A percentile compares a stretch with the other conserved stretches of the same genome.
These are phyloP conservation scores for Sogatella furcifera DNA, from an alignment of 1,140 invertebrate genomes.

Conservation along the genomic window DNA sequence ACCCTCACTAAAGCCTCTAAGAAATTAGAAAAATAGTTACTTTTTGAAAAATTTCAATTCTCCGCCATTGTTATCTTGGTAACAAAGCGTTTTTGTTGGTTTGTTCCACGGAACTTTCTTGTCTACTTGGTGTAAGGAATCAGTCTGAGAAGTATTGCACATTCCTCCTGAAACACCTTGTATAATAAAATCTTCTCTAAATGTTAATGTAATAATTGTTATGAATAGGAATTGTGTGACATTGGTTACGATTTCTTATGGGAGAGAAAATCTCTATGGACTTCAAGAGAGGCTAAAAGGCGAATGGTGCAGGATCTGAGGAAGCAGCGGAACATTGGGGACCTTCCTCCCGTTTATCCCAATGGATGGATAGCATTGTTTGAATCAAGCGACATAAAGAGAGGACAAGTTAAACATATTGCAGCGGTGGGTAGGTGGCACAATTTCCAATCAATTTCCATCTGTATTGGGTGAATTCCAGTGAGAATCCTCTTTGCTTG, in stretches of 20 bases:
- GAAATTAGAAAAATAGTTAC: too few species aligned
- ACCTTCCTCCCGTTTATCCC: slow-evolving; percentile 71
- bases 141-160: too few species aligned
- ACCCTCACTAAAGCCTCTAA: too few species aligned
- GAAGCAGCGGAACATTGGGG: slow-evolving; percentile 40
- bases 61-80: too few species aligned
- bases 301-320: slow-evolving; percentile 34
- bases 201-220: too few species aligned
- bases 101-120: too few species aligned
- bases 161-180: too few species aligned
- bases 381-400: slow-evolving; percentile 53
- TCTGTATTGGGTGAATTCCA: neutral
- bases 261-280: slow-evolving; percentile 17
- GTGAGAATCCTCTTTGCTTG: too few species aligned
- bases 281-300: slow-evolving; percentile 26
- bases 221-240: slow-evolving; percentile 31
- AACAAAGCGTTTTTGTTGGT: too few species aligned
- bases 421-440: slow-evolving; percentile 48
- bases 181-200: too few species aligned
- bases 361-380: slow-evolving; percentile 80
- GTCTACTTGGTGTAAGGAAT: too few species aligned
- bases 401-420: slow-evolving; percentile 48
- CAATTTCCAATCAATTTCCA: neutral
- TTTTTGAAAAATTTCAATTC: too few species aligned
- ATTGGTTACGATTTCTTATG: slow-evolving; percentile 34